Base-by-base conservation (phyloP, 2,113 vertebrate genomes). In the Eulemur rufifrons region DNA sequence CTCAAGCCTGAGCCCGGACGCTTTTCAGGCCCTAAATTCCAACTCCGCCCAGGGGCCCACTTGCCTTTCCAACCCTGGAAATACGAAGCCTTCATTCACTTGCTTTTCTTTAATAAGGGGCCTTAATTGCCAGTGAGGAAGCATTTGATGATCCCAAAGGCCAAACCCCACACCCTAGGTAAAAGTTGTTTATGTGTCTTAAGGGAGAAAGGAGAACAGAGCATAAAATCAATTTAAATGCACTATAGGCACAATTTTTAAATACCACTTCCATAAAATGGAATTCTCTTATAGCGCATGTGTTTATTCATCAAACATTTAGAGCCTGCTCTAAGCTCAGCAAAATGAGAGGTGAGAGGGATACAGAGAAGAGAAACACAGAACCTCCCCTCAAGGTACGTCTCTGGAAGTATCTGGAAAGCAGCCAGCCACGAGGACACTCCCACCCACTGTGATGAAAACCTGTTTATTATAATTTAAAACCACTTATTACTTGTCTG, bases 301-400 rank as follows among this genome's bases (percentile, higher is more conserved):
- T 87, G 74, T 78, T 84, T 78, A 63, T 27, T 94, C 54, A 90
- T 80, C 34, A 50, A 95, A 92, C 27, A 80, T 96, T 95, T 84
- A 84, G 37, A 68, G n/a, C 47, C 52, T 73, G n/a, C 63, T 63
- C 20, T 47, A 13, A 39, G n/a, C 39, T 34, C 50, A 86, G n/a
- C 54, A 68, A 89, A 92, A 92, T 83, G 18, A 34, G 34, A 83
- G 5, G 32, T 34, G 29, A 81, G 61, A 29, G 83, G 34, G 68
- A 76, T n/a, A 63, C 8, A 64, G 20, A 39, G 32, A 34, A 77
- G 34, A 61, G 37, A 71, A 23, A 59, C 2, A 18, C 14, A 54
- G 77, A 86, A 69, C 13, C 27, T 9, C 47, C 81, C 52, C 61
- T 34, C 69, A 27, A 78, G 52, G 52, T 2, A 71, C 5, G 3